Evolutionary conservation across 2,797 vertebrate species (phyloP), one percentile per base, ranked within the genome.

Genomic region (Argya squamiceps): DNA sequence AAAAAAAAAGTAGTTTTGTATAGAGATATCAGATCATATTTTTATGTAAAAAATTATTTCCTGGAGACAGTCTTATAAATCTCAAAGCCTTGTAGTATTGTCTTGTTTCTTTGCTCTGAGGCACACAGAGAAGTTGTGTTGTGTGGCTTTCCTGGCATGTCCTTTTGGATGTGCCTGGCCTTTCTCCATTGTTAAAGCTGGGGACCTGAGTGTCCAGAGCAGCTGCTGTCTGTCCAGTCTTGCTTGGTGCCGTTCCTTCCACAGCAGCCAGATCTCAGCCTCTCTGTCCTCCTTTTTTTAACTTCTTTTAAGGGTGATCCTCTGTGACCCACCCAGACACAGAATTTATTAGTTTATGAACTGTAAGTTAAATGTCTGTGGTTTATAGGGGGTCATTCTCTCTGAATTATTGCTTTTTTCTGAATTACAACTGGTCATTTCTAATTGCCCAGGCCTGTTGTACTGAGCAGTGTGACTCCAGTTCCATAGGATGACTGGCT

Each of bases 1-100:
- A 46, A 22, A 23, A 1, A 12, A 30, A 53, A 20, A 19, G 4
- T 26, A 17, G 6, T 2, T 1, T 11, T 53, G 11, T n/a, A 9
- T 15, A 41, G 46, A 88, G 47, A 22, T 39, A 77, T 2, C 2
- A 4, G 43, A 27, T 17, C 1, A 0, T 58, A 46, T 58, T 75
- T 90, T 68, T 43, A 32, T 50, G 16, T 32, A 32, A 93, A 80
- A 63, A 41, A 36, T 1, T 3, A n/a, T 64, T 88, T 93, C 27
- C 32, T 27, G 36, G 74, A 59, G 50, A 55, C 15, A 29, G 21
- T 22, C 17, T 60, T 78, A 10, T n/a, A 43, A 62, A 62, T 37
- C 1, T 0, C 18, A 70, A 71, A 81, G 49, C 23, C 37, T 56
- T 6, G 1, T 44, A 17, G 14, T 50, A 12, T 46, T 41, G n/a